Evolutionary conservation across 1,140 invertebrate species (phyloP), one percentile per base, ranked within the genome.

Genomic region (Trissolcus basalis): DNA sequence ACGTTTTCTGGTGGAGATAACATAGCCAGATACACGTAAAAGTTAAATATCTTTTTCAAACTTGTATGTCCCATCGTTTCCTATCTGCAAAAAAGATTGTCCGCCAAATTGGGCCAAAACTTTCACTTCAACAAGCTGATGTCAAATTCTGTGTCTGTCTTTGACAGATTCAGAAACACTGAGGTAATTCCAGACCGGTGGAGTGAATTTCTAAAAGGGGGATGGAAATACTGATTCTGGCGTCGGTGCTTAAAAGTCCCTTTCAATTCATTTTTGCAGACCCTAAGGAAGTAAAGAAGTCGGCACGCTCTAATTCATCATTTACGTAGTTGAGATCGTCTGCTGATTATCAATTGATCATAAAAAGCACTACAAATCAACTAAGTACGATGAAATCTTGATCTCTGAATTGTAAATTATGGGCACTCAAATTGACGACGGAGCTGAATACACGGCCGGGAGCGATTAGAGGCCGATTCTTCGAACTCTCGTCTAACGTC

Each of bases 351-450:
- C 19, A 27, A 27, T 36, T 59, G 68, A 68, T 72, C 72, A 65
- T 67, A 61, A 64, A 77, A 68, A 72, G 63, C 64, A 69, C 15
- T 44, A 56, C 63, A 72, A 77, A 77, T 77, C 64, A 67, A 68
- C 68, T 54, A 47, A 36, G 48, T 33, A 51, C 59, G 48, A 72
- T 78, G 72, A 72, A 77, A 72, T 71, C 48, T 68, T 68, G 75
- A 77, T 72, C 63, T 69, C 51, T 64, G 39, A 49, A 45, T 69
- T 49, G 75, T 73, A 60, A 78, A 55, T 78, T 78, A 78, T 64
- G 65, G 44, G 48, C 69, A 78, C 75, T 78, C 75, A 65, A 78
- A 73, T 65, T 73, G 75, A 78, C 65, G 69, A 69, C 27, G 19
- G 61, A 69, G 68, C 50, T 69, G 59, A 77, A 71, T 77, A 67